Base-by-base conservation (phyloP, 1,140 invertebrate species). In the Drosophila rufa region DNA sequence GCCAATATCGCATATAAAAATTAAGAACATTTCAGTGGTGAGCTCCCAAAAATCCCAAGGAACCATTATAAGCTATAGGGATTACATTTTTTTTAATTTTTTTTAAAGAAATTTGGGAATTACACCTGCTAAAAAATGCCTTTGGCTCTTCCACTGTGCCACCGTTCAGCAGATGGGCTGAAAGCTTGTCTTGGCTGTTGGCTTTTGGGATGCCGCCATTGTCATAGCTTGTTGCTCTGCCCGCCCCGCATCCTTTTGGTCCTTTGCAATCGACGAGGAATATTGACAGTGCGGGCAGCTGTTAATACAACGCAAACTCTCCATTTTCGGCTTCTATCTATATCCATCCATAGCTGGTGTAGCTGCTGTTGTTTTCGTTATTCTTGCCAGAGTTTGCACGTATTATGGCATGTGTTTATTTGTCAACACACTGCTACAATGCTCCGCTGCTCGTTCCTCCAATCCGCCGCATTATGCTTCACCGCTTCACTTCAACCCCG, bases 331-430 rank as follows among this genome's bases (percentile, higher is more conserved):
- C 70, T 60, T 30, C 36, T 17, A 75, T 45, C 42, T 27, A 36
- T 43, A 36, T 27, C 50, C 43, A 57, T 12, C 36, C 46, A 47
- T 19, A 64, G 60, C 62, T 14, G 15, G 19, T n/a, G 17, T 61
- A 61, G 19, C 40, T 55, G 56, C 40, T 36, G 15, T 67, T 67
- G 51, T 62, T 70, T 65, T 61, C 55, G 38, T 68, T 71, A 64
- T 70, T 75, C 59, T 53, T 51, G 60, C 67, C 50, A 83, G 81
- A 86, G 79, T 76, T 86, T 77, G 78, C 83, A 83, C 83, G 83
- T 90, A 78, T 87, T 87, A 87, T 87, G 71, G 66, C 60, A 50
- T 61, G 57, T 84, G 80, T 87, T 89, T 87, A 89, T 87, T 89
- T 87, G 84, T 77, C 84, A 80, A 78, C 77, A 89, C 56, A 51